Evolutionary conservation across 2,113 vertebrate genomes (phyloP), one percentile per base, ranked within the genome.

Genomic region (Chunga burmeisteri): DNA sequence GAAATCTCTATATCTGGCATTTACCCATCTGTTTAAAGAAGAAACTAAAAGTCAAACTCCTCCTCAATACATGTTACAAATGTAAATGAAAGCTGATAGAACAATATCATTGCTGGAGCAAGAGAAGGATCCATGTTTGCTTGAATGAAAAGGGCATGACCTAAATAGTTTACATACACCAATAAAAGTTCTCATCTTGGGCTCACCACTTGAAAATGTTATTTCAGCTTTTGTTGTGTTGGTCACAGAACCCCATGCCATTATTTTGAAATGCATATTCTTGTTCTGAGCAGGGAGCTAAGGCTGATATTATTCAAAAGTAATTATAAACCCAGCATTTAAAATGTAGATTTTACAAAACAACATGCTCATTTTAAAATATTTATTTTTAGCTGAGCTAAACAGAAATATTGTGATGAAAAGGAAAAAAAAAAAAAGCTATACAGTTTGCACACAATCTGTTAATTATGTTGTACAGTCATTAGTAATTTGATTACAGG

Each of bases 401-500:
- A 92, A 65, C n/a, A 72, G 44, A 68, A 89, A 70, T 36, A 47
- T 9, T 40, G 14, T 19, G 27, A 36, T 53, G 8, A 74, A 81
- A 88, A 42, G 5, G 4, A 6, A 11, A 38, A 73, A 40, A 38
- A 73, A 40, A 36, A 40, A 66, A 14, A 30, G 1, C 22, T 23
- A 7, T 21, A 12, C 10, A 30, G 42, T 88, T 86, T 82, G 34
- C 71, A 81, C 34, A 66, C 15, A 74, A 19, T 71, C 23, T 0
- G 0, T 44, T 78, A 87, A 87, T 82, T 96, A 52, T 30, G 12
- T 59, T 67, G 19, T 27, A 40, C 23, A 63, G 34, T 59, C n/a
- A 72, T 82, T 88, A 96, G 55, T 90, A 94, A 85, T 50, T 79
- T 85, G 36, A 93, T 94, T 90, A 85, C 47, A 85, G 17, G 38